Base-by-base conservation (phyloP, 2,113 vertebrate species). In the Grammatotria lemairii region DNA sequence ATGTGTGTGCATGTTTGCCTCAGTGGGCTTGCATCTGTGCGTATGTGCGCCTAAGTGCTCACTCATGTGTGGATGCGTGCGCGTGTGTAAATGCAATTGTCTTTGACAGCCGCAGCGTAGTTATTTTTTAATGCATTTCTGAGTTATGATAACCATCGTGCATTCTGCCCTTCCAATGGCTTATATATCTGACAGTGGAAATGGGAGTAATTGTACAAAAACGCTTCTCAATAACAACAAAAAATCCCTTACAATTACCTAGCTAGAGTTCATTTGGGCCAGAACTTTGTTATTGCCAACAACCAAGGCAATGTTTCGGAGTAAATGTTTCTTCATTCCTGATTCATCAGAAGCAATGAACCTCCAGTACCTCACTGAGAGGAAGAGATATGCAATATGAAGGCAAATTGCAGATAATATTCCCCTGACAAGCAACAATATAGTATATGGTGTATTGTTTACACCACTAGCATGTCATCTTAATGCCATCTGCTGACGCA, bases 111-210 rank as follows among this genome's bases (percentile, higher is more conserved):
- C 40, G 21, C 88, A 90, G 91, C 79, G 87, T 90, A 90, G 91
- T 94, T 94, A 93, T 94, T 94, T 94, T 94, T 95, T 91, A 93
- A 94, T 94, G 93, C 89, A 88, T 94, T 94, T 96, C 88, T 89
- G 86, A 94, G 90, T 90, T 94, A 93, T 93, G 94, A 95, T 95
- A 95, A 95, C 91, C 87, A 93, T 94, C 88, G 54, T 47, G 7
- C 70, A 80, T 90, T 79, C 86, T 90, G 87, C 89, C 85, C 83
- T 84, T 93, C 89, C 90, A 92, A 87, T 92, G 89, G 85, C 91
- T 92, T 93, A 91, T 89, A 86, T 90, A 89, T 93, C 91, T 94
- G 94, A 92, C 93, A 93, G 91, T 94, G 91, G 90, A 93, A 95
- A 94, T 92, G 91, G 91, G 91, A 93, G 93, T 95, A 94, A 94